Evolutionary conservation across 2,113 vertebrate species (phyloP), one percentile per base, ranked within the genome.

Genomic region (Dipodomys ordii): DNA sequence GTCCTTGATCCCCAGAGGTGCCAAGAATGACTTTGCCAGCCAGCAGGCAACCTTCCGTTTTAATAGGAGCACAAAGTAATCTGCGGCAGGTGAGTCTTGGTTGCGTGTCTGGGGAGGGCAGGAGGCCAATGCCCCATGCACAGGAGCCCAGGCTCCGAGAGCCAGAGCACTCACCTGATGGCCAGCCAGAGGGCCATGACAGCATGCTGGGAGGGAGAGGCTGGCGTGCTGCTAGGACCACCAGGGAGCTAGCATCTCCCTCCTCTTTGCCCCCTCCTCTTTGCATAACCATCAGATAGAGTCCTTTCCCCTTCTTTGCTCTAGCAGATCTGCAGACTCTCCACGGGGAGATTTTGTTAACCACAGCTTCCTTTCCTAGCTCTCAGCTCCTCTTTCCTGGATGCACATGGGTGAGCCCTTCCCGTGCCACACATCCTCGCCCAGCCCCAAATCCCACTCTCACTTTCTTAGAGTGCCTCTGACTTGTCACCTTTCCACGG

Each of bases 1-100:
- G 76, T 78, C 92, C 95, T 81, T 57, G 44, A 68, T 90, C 93
- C 67, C 76, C 73, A 44, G 69, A 53, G 49, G 76, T 64, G 86
- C 93, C 91, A 93, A 67, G 83, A 83, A 65, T 35, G 71, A 90
- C 83, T 92, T 72, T 88, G 88, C 83, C 91, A 64, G 69, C 84
- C 39, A 5, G 69, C 82, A 79, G 64, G 19, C 53, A 57, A 53
- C 49, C 94, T 96, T 65, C 28, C 19, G 67, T 35, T 22, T 65
- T 7, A 53, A 67, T 76, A 83, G 78, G 90, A 68, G 60, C 90
- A 27, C 0, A 0, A 19, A 68, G 68, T 46, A 60, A 60, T 71
- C 65, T 32, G 46, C 28, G 46, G 71, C 80, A 91, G 88, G 95
- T 57, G 30, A 77, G 87, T 65, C 80, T 88, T 44, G 15, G 23